These are phyloP conservation scores for Paralvinella palmiformis DNA, from an alignment of 1,140 invertebrate species.

Conservation along the genomic window DNA sequence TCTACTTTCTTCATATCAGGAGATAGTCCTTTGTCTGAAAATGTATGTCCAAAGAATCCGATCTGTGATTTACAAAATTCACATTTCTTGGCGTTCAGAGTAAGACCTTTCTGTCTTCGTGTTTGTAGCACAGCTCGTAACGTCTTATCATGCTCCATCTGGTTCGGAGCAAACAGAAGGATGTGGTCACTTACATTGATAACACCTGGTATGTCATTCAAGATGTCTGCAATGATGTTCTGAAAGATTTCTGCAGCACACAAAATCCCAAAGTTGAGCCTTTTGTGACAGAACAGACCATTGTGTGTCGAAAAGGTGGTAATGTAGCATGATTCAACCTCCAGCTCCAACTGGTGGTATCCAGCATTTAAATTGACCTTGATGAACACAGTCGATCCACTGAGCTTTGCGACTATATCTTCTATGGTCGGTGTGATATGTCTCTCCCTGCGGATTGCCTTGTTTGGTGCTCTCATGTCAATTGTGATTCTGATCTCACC, in stretches of 20 bases:
- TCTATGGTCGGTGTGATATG: not conserved
- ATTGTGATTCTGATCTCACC: constrained; percentile 12
- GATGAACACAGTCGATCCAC: constrained; percentile 17
- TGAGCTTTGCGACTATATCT: not conserved
- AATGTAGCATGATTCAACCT: constrained; percentile 12
- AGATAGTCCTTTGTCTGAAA: not conserved
- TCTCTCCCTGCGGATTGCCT: not conserved
- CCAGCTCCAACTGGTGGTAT: constrained; percentile 22
- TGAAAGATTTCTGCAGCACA: constrained; percentile 6
- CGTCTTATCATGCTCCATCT: not conserved
- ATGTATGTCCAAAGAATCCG: constrained; percentile 1
- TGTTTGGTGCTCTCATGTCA: not conserved
- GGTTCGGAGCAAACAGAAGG: not conserved
- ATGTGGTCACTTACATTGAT: constrained; percentile 1
- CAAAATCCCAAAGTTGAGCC: constrained; percentile 14
- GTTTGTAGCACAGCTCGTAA: not conserved
- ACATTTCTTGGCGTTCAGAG: not conserved
- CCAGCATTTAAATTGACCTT: constrained; percentile 21
- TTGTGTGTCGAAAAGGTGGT: constrained; percentile 18
- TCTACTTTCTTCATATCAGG: not conserved
- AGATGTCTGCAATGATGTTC: not conserved
- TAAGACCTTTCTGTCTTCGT: not conserved
- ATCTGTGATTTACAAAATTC: not conserved
- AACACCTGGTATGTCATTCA: not conserved
- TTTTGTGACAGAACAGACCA: constrained; percentile 6